Conservation (phyloP, 1,140 invertebrate species). For the Calycopis cecrops region DNA sequence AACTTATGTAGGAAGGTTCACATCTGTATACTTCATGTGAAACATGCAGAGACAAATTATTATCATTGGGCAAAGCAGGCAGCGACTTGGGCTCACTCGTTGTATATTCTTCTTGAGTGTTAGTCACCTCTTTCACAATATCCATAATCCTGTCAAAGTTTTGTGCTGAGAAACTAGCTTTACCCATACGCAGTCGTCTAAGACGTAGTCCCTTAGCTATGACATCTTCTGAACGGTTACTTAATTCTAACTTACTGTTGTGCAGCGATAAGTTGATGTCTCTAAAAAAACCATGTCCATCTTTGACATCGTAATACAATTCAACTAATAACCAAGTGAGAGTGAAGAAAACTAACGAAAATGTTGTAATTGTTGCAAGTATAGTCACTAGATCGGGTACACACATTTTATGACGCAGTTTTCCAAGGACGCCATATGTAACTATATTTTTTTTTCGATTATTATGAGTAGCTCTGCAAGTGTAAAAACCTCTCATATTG, state of each 20-base stretch:
- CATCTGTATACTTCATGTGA: constrained; percentile 38
- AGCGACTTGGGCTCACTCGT: constrained; percentile 34
- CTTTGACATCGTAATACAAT: constrained; percentile 49
- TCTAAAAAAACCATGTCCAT: constrained; percentile 60
- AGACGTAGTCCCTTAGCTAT: no score
- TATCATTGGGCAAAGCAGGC: constrained; percentile 39
- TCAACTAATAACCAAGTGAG: constrained; percentile 49
- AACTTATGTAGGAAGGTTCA: constrained; percentile 48
- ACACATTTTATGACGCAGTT: constrained; percentile 35
- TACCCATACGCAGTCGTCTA: no score
- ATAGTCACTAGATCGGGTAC: constrained; percentile 44
- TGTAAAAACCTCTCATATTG: constrained; percentile 52
- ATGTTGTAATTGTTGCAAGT: constrained; percentile 46
- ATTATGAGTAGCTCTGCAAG: constrained; percentile 44
- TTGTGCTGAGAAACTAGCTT: no score
- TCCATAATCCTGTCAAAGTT: constrained; percentile 33
- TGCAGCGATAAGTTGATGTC: constrained; percentile 48
- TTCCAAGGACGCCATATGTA: constrained; percentile 54
- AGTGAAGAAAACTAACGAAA: constrained; percentile 44
- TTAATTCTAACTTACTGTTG: constrained; percentile 48
- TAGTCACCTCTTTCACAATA: constrained; percentile 22
- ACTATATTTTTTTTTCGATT: constrained; percentile 46
- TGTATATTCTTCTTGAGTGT: constrained; percentile 21
- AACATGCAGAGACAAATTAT: constrained; percentile 25
- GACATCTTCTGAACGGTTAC: constrained; percentile 46